Percentiles rank a stretch among this genome's conserved stretches.
Evolutionary conservation across 2,888 invertebrate species (phyloP).

Genomic region (Leptogaster cylindrica): DNA sequence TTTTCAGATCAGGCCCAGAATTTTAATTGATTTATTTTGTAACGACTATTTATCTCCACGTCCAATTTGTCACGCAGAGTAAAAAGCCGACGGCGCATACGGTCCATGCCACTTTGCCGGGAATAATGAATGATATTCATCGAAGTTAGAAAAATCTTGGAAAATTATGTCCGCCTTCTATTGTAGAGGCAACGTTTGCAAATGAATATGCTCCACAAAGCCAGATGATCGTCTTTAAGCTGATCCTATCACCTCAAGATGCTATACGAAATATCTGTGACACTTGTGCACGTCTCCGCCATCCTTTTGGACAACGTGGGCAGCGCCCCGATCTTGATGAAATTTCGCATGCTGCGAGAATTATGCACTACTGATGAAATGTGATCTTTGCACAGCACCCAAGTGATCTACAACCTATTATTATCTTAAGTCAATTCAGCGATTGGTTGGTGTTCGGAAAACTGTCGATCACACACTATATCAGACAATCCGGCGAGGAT

Average conservation of each 20-base stretch:
- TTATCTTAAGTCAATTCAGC: too few species aligned
- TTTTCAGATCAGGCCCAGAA: neutral
- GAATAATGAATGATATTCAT: conserved; percentile 7
- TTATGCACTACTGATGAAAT: conserved; percentile 20
- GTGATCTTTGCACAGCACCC: conserved; percentile 18
- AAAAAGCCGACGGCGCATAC: neutral
- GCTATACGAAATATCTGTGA: too few species aligned
- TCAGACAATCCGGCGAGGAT: neutral
- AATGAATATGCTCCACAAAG: neutral
- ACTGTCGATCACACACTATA: neutral
- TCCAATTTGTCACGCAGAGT: conserved; percentile 34
- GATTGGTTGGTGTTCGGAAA: neutral
- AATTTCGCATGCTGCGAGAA: conserved; percentile 34
- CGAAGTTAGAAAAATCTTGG: neutral
- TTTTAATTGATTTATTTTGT: conserved; percentile 32
- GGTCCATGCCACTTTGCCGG: neutral
- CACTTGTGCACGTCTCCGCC: too few species aligned
- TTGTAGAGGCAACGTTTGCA: conserved; percentile 10
- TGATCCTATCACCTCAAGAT: too few species aligned
- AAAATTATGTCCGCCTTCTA: conserved; percentile 14
- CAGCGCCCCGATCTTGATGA: conserved; percentile 26
- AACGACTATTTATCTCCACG: conserved; percentile 9
- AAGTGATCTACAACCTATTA: conserved; percentile 32
- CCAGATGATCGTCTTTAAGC: too few species aligned
- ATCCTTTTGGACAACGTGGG: conserved; percentile 26